Evolutionary conservation across 1,140 invertebrate genomes (phyloP), one percentile per base, ranked within the genome.

Genomic region (Halesus radiatus): DNA sequence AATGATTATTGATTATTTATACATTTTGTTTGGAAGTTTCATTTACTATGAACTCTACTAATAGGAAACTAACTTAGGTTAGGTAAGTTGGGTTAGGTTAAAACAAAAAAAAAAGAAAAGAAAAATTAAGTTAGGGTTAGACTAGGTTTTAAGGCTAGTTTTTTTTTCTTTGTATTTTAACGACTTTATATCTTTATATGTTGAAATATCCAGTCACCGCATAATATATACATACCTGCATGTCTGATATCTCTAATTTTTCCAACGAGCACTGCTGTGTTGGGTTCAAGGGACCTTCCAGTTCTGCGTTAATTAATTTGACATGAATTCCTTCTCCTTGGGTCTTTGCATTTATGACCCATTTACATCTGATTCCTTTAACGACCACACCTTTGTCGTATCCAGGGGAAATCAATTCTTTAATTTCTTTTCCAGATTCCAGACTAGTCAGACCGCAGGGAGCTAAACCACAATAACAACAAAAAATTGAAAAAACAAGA

Each of bases 341-440:
- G 8, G 7, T 2, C 7, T 73, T 26, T 7, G 58, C 10, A 8
- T 15, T 52, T 6, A 79, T 26, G 10, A 72, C 52, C 81, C 81
- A 82, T 23, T 16, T 29, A 68, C 81, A 82, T n/a, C 78, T 53
- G 7, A 82, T 62, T 53, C 78, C 81, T 66, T 54, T 80, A 10
- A 29, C 4, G n/a, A 80, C 2, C 20, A 26, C 22, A 62, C 78
- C 78, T 20, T 78, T 18, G 3, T 32, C 10, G 32, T 74, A 45
- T 15, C n/a, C 60, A n/a, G 81, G 81, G 3, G 78, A 60, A 7
- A 37, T 23, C 15, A 82, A 15, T 76, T 72, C 62, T 58, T 78
- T 58, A 26, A 45, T 13, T 52, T 74, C 62, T 8, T 37, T 22
- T 0, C 15, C 22, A 32, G 37, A 54, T n/a, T 3, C 1, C 3